phyloP scores from a whole-genome alignment of 2,888 invertebrate genomes.

The Trissonchulus latispiculum region DNA sequence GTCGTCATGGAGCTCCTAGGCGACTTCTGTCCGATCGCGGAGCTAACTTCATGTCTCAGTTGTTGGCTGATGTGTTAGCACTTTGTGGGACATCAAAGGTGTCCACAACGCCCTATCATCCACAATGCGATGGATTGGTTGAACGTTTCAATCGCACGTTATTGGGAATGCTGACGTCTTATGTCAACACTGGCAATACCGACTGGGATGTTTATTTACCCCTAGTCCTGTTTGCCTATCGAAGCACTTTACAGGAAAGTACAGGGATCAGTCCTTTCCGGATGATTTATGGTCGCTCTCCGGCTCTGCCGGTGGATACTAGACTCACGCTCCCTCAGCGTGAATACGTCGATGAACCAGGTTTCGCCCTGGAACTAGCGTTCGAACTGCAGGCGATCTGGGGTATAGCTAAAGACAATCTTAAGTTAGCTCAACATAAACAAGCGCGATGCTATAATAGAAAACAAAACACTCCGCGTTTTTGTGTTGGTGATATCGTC shows the following conservation, averaged over 20 bases:
- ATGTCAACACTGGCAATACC: neutral
- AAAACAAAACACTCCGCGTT: neutral
- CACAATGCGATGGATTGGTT: conserved; percentile 27
- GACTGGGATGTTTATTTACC: conserved; percentile 34
- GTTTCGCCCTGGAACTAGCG: neutral
- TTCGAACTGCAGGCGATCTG: neutral
- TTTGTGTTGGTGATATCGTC: neutral
- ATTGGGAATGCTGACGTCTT: neutral
- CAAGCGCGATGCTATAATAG: neutral
- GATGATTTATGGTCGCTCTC: conserved; percentile 9
- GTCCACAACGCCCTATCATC: conserved; percentile 25
- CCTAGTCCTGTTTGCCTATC: conserved; percentile 32
- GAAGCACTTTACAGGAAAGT: conserved; percentile 25
- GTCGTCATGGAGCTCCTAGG: conserved; percentile 27
- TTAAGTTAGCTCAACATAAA: neutral
- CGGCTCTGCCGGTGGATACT: neutral
- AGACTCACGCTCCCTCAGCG: neutral
- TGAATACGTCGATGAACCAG: neutral
- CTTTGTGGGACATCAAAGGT: conserved; percentile 22
- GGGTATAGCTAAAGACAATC: neutral
- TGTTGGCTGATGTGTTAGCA: conserved; percentile 22
- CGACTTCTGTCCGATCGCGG: conserved; percentile 29
- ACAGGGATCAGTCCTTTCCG: conserved; percentile 29
- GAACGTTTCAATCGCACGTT: conserved; percentile 33
- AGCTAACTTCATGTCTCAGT: conserved; percentile 25